Evolutionary conservation across 2,888 invertebrate genomes (phyloP), one percentile per base, ranked within the genome.

Genomic region (Herminia tarsipennalis): DNA sequence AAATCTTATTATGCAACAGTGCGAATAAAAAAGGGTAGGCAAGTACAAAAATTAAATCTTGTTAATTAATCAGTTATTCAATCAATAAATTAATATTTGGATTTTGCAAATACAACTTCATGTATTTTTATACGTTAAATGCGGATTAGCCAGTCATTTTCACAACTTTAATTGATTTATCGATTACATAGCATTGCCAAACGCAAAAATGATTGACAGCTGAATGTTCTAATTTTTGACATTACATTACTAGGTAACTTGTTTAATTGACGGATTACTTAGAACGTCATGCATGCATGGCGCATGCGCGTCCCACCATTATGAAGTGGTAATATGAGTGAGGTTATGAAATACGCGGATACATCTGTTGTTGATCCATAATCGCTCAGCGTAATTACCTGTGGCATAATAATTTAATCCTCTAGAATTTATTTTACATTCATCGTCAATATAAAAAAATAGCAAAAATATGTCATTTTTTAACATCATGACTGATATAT

Each of bases 281-380:
- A 56, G 18, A 58, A 47, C 36, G 41, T 39, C 40, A 50, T 40
- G 46, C 50, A 57, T 40, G 64, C 60, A 55, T 5, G 17, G 30
- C 14, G 40, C 28, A 46, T 30, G 36, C 25, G 30, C 30, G 25
- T 41, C 32, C 30, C 36, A 24, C 42, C 29, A 49, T 36, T 32
- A 36, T 29, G 13, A 0, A 22, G 17, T 13, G 9, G 24, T 22
- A 30, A n/a, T n/a, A n/a, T n/a, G n/a, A n/a, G n/a, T 46, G 40
- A 27, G 2, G 40, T 56, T 71, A 69, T 62, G 59, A 52, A 66
- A 70, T 36, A 70, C 48, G 44, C 65, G 68, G 66, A 64, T 47
- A 41, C 42, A 49, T 55, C 38, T 40, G 38, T 25, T 39, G 38
- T 17, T 43, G 14, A 56, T 40, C 54, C 53, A 51, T 55, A 46